phyloP scores from a whole-genome alignment of 2,888 invertebrate genomes.

The Antheraea assamensis region DNA sequence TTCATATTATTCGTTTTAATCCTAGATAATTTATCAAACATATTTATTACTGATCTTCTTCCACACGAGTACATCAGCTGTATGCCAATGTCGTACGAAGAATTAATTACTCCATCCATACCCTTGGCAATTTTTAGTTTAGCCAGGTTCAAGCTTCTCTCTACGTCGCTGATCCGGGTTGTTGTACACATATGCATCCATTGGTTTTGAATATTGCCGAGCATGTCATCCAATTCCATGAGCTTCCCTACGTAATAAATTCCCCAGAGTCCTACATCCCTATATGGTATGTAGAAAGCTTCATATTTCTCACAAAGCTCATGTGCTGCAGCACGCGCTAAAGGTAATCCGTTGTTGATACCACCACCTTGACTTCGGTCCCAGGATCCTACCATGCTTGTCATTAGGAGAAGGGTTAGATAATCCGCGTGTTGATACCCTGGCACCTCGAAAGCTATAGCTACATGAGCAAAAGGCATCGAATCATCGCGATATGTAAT shows the following conservation, averaged over 20 bases:
- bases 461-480: conserved; percentile 65
- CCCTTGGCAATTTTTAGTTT: conserved; percentile 51
- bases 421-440: conserved; percentile 59
- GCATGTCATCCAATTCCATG: conserved; percentile 60
- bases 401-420: conserved; percentile 55
- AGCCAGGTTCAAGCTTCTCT: conserved; percentile 55
- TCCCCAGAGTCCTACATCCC: conserved; percentile 75
- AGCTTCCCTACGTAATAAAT: conserved; percentile 62
- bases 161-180: conserved; percentile 46
- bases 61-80: conserved; percentile 54
- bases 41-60: conserved; percentile 5
- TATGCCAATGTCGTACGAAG: conserved; percentile 60
- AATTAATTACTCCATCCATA: conserved; percentile 47
- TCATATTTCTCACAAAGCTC: conserved; percentile 63
- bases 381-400: conserved; percentile 67
- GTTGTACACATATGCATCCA: conserved; percentile 66
- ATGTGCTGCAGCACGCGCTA: conserved; percentile 53
- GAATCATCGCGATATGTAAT: conserved; percentile 60
- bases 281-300: conserved; percentile 69
- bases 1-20: conserved; percentile 8
- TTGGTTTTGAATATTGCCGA: conserved; percentile 55
- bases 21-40: background rate
- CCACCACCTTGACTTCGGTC: conserved; percentile 54
- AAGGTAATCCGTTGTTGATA: conserved; percentile 46
- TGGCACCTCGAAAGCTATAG: conserved; percentile 73